Evolutionary conservation across 2,797 vertebrate species (phyloP).

Genomic region (Cichlasoma orientale): DNA sequence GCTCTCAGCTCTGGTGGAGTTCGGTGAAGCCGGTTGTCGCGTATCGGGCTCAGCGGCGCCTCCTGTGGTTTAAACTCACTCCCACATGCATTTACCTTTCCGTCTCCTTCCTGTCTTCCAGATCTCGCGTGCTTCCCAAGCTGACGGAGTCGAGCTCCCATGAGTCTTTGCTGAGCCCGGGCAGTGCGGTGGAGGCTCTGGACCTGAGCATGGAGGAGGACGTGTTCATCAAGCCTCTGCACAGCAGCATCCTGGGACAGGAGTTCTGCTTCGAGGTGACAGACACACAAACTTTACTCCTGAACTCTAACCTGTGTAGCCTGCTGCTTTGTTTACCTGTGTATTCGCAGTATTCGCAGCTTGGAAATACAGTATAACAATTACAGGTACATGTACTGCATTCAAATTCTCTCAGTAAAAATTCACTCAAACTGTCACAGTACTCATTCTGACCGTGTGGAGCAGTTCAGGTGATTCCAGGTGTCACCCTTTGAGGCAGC

Average conservation of each 20-base stretch:
- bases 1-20: not conserved
- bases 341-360: no score
- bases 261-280: slow-evolving; percentile 98
- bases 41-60: not conserved
- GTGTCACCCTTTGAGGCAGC: no score
- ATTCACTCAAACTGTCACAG: no score
- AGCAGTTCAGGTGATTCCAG: not conserved
- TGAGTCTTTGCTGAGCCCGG: slow-evolving; percentile 91
- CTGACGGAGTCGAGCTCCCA: slow-evolving; percentile 93
- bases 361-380: no score
- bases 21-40: not conserved
- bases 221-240: slow-evolving; percentile 90
- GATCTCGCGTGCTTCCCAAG: slow-evolving; percentile 88
- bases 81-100: not conserved
- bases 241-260: slow-evolving; percentile 94
- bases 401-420: no score
- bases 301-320: no score
- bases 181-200: slow-evolving; percentile 88
- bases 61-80: not conserved
- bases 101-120: slow-evolving; percentile 53
- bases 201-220: slow-evolving; percentile 91
- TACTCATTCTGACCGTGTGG: not conserved
- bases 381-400: no score
- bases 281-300: not conserved
- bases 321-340: no score